Base-by-base conservation (phyloP, 2,797 vertebrate species). In the Notoglanidium macrostoma region DNA sequence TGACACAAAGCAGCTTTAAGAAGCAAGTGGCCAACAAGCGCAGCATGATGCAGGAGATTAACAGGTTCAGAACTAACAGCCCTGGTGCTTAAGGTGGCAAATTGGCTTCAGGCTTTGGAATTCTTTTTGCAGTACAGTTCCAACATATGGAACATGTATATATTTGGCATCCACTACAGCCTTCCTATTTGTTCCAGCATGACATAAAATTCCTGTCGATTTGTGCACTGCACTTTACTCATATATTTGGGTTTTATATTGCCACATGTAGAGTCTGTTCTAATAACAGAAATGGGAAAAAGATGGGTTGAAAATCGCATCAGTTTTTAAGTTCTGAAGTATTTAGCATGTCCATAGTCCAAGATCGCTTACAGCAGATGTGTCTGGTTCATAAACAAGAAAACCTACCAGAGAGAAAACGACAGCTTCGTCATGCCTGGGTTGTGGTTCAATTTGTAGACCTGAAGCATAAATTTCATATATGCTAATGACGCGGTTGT, bases 61-160 rank as follows among this genome's bases (percentile, higher is more conserved):
- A 59, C 67, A 84, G 55, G 74, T 70, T 77, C 51, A 70, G 23
- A 65, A 26, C 46, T 32, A 84, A 80, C 40, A 83, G 23, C 35
- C 40, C 49, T 74, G 29, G 11, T 78, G 40, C 17, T 85, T 55
- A 85, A 59, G 49, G 84, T 87, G 82, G 57, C 21, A 72, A 61
- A 61, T 87, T 81, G 88, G 44, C 73, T 86, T 79, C 61, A 67
- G 57, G 61, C 68, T 14, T 88, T 89, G 73, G 55, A 89, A 87
- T 67, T 63, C 21, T 6, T 19, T 83, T 51, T 4, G 23, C 49
- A 40, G 67, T 23, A 32, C 59, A 82, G 46, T 32, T 17, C n/a
- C 44, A 54, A 55, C 54, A 79, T 84, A 85, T 85, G 65, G 74
- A 83, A 82, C 55, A 79, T 12, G 40, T 89, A 84, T 83, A 81